phyloP scores from a whole-genome alignment of 1,140 invertebrate species.

The Drosophila paulistorum region DNA sequence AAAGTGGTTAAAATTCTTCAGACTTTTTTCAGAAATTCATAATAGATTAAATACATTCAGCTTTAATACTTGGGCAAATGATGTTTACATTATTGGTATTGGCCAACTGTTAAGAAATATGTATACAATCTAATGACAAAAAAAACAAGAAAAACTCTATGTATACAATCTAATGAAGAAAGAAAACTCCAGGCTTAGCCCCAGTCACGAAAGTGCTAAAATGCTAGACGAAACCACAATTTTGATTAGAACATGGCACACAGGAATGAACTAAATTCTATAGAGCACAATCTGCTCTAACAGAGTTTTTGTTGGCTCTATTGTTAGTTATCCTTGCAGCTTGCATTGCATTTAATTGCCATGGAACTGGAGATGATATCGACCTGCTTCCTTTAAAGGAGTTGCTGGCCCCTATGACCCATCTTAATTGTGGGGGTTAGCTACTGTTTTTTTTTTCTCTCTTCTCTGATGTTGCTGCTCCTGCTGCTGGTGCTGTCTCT shows the following conservation, averaged over 20 bases:
- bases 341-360: conserved; percentile 50
- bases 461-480: neutral
- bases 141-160: neutral
- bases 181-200: conserved; percentile 5
- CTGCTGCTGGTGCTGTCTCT: neutral
- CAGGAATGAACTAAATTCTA: conserved; percentile 4
- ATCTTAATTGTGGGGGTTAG: conserved; percentile 36
- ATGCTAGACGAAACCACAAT: conserved; percentile 39
- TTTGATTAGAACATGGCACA: conserved; percentile 51
- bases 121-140: too few species aligned
- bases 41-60: too few species aligned
- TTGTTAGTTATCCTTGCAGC: conserved; percentile 1
- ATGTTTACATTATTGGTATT: too few species aligned
- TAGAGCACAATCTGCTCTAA: neutral
- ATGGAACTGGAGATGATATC: conserved; percentile 12
- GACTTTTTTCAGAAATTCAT: too few species aligned
- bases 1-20: too few species aligned
- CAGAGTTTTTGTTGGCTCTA: neutral
- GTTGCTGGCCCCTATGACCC: conserved; percentile 18
- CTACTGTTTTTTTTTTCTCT: conserved; percentile 4
- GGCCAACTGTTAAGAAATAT: too few species aligned
- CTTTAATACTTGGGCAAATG: too few species aligned
- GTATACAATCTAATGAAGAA: neutral
- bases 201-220: conserved; percentile 26
- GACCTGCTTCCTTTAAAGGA: neutral